phyloP scores from a whole-genome alignment of 2,888 invertebrate genomes.

The Morpho achilles region DNA sequence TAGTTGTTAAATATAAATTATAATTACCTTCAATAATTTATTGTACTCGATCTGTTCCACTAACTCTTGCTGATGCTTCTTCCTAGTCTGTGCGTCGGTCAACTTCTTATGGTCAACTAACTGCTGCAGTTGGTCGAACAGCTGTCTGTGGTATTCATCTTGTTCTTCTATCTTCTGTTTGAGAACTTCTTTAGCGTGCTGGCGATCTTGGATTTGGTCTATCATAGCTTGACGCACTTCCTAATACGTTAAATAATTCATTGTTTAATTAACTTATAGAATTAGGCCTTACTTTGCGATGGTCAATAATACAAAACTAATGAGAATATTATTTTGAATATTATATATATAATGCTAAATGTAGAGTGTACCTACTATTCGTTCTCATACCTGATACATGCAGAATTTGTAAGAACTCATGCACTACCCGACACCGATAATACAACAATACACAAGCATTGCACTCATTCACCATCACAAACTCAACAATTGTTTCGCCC shows the following conservation, averaged over 20 bases:
- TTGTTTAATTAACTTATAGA: no score
- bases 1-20: not conserved
- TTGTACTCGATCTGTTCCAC: constrained; percentile 59
- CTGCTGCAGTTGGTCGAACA: constrained; percentile 42
- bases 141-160: constrained; percentile 46
- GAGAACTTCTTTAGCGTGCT: constrained; percentile 35
- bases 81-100: constrained; percentile 43
- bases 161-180: constrained; percentile 40
- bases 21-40: constrained; percentile 53
- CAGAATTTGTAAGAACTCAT: no score
- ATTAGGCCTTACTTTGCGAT: no score
- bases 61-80: constrained; percentile 45
- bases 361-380: no score
- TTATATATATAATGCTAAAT: no score
- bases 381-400: no score
- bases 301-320: no score
- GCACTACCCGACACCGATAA: no score
- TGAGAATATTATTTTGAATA: not conserved
- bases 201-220: constrained; percentile 55
- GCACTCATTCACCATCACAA: no score
- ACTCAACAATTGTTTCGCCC: no score
- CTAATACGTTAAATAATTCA: constrained; percentile 30
- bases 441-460: no score
- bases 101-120: constrained; percentile 41
- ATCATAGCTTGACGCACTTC: constrained; percentile 52